Base-by-base conservation (phyloP, 1,140 invertebrate species). In the Halyomorpha halys region DNA sequence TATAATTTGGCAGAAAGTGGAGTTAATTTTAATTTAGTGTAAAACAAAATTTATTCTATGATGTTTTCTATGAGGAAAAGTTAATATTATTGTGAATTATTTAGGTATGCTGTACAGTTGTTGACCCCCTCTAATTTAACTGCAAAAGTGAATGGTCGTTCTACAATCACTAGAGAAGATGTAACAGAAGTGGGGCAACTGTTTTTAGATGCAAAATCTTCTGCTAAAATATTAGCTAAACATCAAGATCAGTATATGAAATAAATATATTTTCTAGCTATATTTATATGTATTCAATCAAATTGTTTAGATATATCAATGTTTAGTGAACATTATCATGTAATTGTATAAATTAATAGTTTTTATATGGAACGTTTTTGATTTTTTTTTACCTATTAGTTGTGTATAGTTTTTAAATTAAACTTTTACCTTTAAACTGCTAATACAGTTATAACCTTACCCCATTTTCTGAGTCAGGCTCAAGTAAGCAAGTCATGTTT, bases 131-230 rank as follows among this genome's bases (percentile, higher is more conserved):
- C 91, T 2, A 80, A 84, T 65, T 80, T 98, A 30, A 80, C 94
- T 34, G 88, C 93, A 1, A 90, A 93, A 75, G 86, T 96, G 34
- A 94, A 94, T 74, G 94, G 92, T 21, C 81, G 90, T 68, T 79
- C 82, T n/a, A 78, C 79, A 61, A 92, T 98, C 25, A 80, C 80
- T 2, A 84, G 85, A 61, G 82, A 84, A 59, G 91, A 98, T 73
- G 79, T 99, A 23, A 80, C 86, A 54, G 91, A 97, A 77, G 87
- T 92, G 9, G 81, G 83, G 67, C 77, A 83, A 44, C 77, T 98
- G 0, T 98, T 99, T 76, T 81, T 94, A 49, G 96, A 99, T 79
- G 94, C 94, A 18, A 98, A 98, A 78, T 86, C 91, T 23, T 98
- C 95, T 0, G 93, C 94, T 0, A 90, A 91, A 75, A 89, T 97